Conservation (phyloP, 2,113 vertebrate species). For the Ornithorhynchus anatinus region DNA sequence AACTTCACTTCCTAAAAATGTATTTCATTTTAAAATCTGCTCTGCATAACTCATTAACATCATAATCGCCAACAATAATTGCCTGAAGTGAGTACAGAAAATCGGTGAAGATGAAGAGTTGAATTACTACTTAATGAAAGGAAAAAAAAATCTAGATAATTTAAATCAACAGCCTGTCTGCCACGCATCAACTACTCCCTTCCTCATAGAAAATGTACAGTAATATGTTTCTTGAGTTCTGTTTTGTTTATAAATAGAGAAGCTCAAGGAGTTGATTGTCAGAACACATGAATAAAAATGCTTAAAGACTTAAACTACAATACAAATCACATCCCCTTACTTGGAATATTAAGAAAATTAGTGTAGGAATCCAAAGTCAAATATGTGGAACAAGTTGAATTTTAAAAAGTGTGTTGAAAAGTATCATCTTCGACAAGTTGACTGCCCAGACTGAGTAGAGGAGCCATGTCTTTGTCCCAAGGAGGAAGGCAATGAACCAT, state of each 20-base stretch:
- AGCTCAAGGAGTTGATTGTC: constrained; percentile 42
- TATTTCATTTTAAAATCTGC: constrained; percentile 67
- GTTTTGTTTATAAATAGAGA: constrained; percentile 52
- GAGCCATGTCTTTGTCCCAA: background rate
- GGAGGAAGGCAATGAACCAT: background rate
- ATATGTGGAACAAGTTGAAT: constrained; percentile 25
- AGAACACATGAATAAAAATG: constrained; percentile 42
- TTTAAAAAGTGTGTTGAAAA: constrained; percentile 22
- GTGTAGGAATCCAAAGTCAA: constrained; percentile 16
- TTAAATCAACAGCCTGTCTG: constrained; percentile 67
- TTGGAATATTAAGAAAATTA: constrained; percentile 33
- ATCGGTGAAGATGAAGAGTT: constrained; percentile 71
- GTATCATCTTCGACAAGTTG: background rate
- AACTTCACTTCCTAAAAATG: constrained; percentile 69
- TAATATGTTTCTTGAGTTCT: constrained; percentile 44
- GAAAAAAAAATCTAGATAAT: constrained; percentile 56
- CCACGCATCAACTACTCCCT: constrained; percentile 26
- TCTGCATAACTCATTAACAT: constrained; percentile 79
- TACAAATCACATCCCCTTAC: constrained; percentile 14
- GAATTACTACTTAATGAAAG: constrained; percentile 80
- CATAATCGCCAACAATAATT: constrained; percentile 75
- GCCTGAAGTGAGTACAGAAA: constrained; percentile 75
- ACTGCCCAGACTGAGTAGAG: background rate
- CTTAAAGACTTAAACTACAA: constrained; percentile 35
- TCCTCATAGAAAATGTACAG: constrained; percentile 55